Conservation (phyloP, 2,797 vertebrate species). For the Chrysocyon brachyurus region DNA sequence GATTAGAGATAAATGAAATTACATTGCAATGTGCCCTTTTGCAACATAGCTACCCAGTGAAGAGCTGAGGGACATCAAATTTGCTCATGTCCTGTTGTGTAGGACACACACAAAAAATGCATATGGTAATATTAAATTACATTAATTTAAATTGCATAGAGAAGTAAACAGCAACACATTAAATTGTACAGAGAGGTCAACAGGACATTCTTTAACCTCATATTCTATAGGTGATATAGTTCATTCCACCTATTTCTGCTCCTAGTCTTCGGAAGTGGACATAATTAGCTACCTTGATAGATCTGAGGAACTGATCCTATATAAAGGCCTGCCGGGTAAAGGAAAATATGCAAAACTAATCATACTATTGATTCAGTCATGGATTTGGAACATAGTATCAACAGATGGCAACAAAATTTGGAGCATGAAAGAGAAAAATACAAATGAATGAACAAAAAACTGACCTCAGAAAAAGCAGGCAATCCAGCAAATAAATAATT, state of each 20-base stretch:
- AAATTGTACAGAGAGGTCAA: neutral
- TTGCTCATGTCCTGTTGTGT: too few species aligned
- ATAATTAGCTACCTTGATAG: neutral
- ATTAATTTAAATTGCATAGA: neutral
- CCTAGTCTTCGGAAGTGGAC: neutral
- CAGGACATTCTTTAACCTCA: neutral
- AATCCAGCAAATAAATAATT: neutral
- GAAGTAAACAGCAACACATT: neutral
- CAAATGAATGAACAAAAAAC: neutral
- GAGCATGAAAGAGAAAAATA: neutral
- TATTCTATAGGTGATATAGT: neutral
- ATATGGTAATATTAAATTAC: neutral
- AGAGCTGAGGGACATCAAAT: neutral
- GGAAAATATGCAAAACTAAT: neutral
- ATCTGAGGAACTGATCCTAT: neutral
- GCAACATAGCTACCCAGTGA: neutral
- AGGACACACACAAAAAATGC: neutral
- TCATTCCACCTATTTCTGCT: neutral
- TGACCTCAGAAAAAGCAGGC: neutral
- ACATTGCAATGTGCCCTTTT: neutral
- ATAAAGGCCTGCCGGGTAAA: neutral
- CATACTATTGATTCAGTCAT: neutral
- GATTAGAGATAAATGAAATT: neutral
- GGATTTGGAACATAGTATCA: neutral
- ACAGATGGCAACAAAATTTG: neutral